These are phyloP conservation scores for Leptobrachium leishanense DNA, from an alignment of 2,113 vertebrate species.

Conservation along the genomic window DNA sequence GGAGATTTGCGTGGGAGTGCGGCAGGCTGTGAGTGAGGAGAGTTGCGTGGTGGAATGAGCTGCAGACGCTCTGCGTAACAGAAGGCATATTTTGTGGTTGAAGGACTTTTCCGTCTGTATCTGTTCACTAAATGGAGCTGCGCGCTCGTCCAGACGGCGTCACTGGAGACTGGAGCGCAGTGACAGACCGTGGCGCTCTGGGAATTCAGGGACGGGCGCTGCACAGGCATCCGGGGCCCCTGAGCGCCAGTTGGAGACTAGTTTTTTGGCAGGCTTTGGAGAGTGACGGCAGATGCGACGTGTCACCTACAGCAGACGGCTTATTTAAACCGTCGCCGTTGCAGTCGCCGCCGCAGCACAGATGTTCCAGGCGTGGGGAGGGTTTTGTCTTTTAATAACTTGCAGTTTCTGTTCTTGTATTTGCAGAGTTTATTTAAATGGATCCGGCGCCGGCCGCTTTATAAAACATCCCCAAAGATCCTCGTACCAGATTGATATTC, in stretches of 20 bases:
- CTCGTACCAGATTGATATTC: too few relatives aligned
- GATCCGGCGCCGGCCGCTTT: too few relatives aligned
- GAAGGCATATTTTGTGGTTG: background rate
- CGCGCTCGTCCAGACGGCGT: constrained; percentile 4
- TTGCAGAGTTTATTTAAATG: too few relatives aligned
- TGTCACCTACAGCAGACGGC: constrained; percentile 55
- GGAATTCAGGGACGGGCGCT: constrained; percentile 11
- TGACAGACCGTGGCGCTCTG: background rate
- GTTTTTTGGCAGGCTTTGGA: constrained; percentile 49
- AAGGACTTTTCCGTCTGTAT: background rate
- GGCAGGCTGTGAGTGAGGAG: too few relatives aligned
- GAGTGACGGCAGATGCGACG: constrained; percentile 40
- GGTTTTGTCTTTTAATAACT: background rate
- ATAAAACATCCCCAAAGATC: too few relatives aligned
- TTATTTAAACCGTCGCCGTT: constrained; percentile 48
- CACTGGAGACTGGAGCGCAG: background rate
- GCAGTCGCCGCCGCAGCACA: constrained; percentile 55
- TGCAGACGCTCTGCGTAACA: background rate
- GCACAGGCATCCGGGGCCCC: constrained; percentile 22
- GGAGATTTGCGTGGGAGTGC: too few relatives aligned
- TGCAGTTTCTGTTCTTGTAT: too few relatives aligned
- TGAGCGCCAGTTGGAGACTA: constrained; percentile 43
- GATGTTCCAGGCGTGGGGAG: constrained; percentile 21
- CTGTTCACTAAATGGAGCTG: constrained; percentile 17
- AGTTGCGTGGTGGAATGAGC: too few relatives aligned